Base-by-base conservation (phyloP, 2,797 vertebrate species). In the Hoplostethus mediterraneus region DNA sequence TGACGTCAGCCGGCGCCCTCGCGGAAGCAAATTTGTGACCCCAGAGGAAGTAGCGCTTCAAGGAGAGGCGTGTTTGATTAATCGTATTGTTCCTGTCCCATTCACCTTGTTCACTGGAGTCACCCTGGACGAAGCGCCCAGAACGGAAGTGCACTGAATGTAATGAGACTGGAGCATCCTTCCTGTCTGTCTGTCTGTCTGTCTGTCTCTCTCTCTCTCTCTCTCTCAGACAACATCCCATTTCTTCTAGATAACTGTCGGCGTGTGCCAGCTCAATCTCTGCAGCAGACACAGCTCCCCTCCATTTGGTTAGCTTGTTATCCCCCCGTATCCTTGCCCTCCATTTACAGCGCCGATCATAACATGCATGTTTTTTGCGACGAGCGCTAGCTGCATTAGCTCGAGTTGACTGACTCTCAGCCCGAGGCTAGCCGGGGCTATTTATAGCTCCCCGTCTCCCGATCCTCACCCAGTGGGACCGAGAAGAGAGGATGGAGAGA, bases 131-230 rank as follows among this genome's bases (percentile, higher is more conserved):
- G 63, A 75, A 70, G 80, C 80, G 62, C 87, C 85, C 83, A 80
- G 86, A 90, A 87, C 85, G 93, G 92, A 93, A 94, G 90, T 67
- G 89, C 72, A 3, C 79, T 84, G 91, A 90, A 90, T 92, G 89
- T 93, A 93, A 94, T 90, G 90, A 94, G 92, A 86, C 81, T 25
- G 83, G 82, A 86, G 87, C 86, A 89, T 92, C 93, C 92, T 92
- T 93, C 92, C 93, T 89, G 59, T 63, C 68, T 75, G 72, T 81
- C 79, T 75, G 48, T 79, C 67, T 21, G 8, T 69, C 67, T 67
- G 62, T 16, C 80, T 57, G 62, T 84, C 71, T 48, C 58, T 59
- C 80, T 83, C 31, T 48, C 58, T 59, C 80, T 83, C 31, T 62
- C 38, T 30, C n/a, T n/a, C 10, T 11, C 73, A 74, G 80, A 78